Percentiles rank a stretch among this genome's conserved stretches.
Evolutionary conservation across 2,797 vertebrate genomes (phyloP).

Genomic region (Halcyon smyrnensis): DNA sequence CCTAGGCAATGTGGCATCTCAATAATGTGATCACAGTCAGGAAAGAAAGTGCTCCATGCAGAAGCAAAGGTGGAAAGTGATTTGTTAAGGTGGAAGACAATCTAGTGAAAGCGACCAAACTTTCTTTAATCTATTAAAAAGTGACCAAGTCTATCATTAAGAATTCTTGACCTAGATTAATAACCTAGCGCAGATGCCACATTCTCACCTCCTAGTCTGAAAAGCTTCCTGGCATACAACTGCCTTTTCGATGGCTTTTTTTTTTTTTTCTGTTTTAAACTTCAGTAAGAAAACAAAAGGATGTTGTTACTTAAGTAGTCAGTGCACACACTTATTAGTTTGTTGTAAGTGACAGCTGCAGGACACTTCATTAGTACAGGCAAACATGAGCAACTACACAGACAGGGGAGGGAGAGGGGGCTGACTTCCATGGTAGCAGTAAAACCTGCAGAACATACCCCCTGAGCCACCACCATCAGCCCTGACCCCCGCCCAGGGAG

Average conservation of each 20-base stretch:
- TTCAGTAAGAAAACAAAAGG: slow-evolving; percentile 27
- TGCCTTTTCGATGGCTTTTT: background rate
- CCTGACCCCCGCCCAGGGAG: slow-evolving; percentile 87
- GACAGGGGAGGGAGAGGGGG: background rate
- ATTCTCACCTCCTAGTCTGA: background rate
- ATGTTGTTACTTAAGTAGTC: slow-evolving; percentile 56
- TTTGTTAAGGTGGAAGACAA: background rate
- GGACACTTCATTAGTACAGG: slow-evolving; percentile 74
- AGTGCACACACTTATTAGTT: slow-evolving; percentile 73
- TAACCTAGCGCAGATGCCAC: background rate
- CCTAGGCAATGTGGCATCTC: background rate
- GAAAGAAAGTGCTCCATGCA: background rate
- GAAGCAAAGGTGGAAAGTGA: background rate
- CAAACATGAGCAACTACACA: slow-evolving; percentile 51
- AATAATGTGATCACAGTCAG: background rate
- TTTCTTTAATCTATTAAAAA: background rate
- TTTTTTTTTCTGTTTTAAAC: background rate
- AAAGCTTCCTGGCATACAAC: background rate
- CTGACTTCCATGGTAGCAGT: slow-evolving; percentile 71
- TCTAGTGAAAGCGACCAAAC: background rate
- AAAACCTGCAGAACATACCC: slow-evolving; percentile 82
- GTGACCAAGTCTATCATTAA: background rate
- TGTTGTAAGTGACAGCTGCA: slow-evolving; percentile 63
- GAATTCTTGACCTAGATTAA: background rate
- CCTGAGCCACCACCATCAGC: slow-evolving; percentile 83